Evolutionary conservation across 1,140 invertebrate species (phyloP).

Genomic region (Eriocheir sinensis): DNA sequence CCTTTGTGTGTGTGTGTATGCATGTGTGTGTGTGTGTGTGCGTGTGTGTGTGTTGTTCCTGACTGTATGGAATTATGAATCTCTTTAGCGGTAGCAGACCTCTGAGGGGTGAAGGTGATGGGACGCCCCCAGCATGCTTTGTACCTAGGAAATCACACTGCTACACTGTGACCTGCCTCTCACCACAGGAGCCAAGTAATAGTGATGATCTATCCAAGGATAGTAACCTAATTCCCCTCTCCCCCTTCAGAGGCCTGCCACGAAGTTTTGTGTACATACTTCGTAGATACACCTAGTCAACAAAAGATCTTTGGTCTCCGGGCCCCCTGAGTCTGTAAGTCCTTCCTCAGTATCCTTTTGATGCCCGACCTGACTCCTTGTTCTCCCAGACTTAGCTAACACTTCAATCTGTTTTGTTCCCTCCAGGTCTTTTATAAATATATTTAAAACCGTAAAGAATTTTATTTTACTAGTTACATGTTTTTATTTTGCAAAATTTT

Average conservation of each 20-base stretch:
- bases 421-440: slow-evolving; percentile 23
- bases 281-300: neutral
- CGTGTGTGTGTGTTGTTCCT: neutral
- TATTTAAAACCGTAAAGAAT: slow-evolving; percentile 16
- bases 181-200: neutral
- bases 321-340: neutral
- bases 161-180: neutral
- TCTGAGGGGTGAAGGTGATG: too few species aligned
- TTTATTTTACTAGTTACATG: slow-evolving; percentile 23
- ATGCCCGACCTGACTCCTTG: too few species aligned
- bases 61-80: neutral
- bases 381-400: too few species aligned
- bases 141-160: neutral
- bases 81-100: too few species aligned
- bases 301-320: neutral
- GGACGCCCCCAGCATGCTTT: too few species aligned
- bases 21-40: too few species aligned
- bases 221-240: neutral
- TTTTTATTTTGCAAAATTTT: slow-evolving; percentile 23
- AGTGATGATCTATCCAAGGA: neutral
- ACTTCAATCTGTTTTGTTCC: too few species aligned
- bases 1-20: too few species aligned
- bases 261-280: neutral
- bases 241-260: neutral
- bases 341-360: too few species aligned